A percentile compares a stretch with the other conserved stretches of the same genome.
Conservation (phyloP, 2,888 invertebrate species). For the Melinopterus prodromus region DNA sequence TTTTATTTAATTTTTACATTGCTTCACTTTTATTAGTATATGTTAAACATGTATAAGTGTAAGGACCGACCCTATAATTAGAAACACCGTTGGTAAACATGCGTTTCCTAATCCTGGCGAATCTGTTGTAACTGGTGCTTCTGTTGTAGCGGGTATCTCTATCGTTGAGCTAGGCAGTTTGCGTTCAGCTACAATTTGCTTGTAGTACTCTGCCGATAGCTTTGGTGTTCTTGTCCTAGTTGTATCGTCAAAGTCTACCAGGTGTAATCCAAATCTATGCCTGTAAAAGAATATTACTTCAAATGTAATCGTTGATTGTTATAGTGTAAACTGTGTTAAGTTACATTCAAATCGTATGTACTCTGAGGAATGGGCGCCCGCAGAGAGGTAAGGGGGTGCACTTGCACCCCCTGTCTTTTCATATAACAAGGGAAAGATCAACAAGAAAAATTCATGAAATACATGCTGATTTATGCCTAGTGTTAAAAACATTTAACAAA, state of each 20-base stretch:
- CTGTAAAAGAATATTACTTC: slow-evolving; percentile 50
- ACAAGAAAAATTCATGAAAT: too few relatives aligned
- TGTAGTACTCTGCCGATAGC: slow-evolving; percentile 26
- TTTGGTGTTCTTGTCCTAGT: slow-evolving; percentile 67
- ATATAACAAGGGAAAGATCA: too few relatives aligned
- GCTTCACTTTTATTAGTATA: too few relatives aligned
- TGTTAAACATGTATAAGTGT: background rate
- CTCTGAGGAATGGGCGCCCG: too few relatives aligned
- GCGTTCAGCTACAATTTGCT: slow-evolving; percentile 21
- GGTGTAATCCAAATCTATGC: slow-evolving; percentile 70
- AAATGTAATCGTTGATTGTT: background rate
- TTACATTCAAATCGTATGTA: too few relatives aligned
- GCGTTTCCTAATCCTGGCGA: background rate
- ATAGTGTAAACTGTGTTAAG: too few relatives aligned
- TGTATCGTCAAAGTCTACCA: slow-evolving; percentile 68
- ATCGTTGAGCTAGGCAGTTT: slow-evolving; percentile 16
- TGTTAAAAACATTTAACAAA: too few relatives aligned
- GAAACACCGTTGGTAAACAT: background rate
- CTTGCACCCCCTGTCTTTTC: too few relatives aligned
- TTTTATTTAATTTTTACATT: too few relatives aligned
- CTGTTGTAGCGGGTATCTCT: slow-evolving; percentile 9
- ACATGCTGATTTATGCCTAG: too few relatives aligned
- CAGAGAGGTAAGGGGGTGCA: too few relatives aligned
- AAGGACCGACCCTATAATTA: background rate
- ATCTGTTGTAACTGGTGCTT: background rate